Evolutionary conservation across 2,113 vertebrate species (phyloP).

Genomic region (Alouatta palliata): DNA sequence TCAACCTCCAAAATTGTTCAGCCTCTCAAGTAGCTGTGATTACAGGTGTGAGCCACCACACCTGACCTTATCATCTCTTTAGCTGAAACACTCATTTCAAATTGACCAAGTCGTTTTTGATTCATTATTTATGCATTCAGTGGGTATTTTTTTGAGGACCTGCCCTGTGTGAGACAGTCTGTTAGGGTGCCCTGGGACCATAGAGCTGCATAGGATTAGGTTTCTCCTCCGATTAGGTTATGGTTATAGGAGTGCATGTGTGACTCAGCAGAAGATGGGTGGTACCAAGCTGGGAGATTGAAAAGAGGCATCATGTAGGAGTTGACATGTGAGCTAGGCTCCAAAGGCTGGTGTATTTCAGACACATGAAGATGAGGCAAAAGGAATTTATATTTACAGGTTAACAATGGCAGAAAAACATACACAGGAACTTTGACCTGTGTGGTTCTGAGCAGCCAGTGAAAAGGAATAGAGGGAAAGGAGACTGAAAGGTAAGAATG

Average conservation of each 20-base stretch:
- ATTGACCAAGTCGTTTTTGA: slow-evolving; percentile 21
- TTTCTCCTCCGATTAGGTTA: neutral
- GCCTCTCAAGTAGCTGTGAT: no score
- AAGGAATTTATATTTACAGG: neutral
- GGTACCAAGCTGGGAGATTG: neutral
- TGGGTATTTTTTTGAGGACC: neutral
- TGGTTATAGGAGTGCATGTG: neutral
- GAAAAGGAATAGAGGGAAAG: neutral
- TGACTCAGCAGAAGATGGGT: neutral
- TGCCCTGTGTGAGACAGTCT: neutral
- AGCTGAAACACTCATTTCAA: neutral
- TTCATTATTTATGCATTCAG: slow-evolving; percentile 13
- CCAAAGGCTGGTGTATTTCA: slow-evolving; percentile 1
- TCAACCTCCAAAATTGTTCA: no score
- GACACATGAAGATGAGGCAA: neutral
- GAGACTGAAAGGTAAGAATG: neutral
- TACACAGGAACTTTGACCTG: neutral
- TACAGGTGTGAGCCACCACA: no score
- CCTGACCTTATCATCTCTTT: neutral
- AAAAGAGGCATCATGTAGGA: neutral
- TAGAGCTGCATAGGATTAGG: neutral
- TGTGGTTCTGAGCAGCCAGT: neutral
- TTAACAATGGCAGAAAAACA: slow-evolving; percentile 16
- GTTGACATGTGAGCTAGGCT: slow-evolving; percentile 1
- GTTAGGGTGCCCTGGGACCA: neutral